A percentile compares a stretch with the other conserved stretches of the same genome.
Evolutionary conservation across 1,140 invertebrate species (phyloP).

Genomic region (Conus ventricosus): DNA sequence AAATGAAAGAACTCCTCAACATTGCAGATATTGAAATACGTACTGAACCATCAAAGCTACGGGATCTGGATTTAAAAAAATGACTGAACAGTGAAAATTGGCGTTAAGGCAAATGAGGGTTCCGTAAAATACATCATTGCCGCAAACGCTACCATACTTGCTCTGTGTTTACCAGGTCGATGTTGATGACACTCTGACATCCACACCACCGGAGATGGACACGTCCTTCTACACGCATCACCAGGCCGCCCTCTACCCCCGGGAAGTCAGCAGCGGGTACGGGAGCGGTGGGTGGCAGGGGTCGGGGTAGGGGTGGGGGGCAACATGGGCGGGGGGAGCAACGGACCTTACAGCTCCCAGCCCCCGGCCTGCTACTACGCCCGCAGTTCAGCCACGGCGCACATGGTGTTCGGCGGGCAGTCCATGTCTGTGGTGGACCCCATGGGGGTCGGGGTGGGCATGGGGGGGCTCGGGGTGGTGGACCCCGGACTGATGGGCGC

Average conservation of each 20-base stretch:
- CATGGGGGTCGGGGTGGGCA: conserved; percentile 42
- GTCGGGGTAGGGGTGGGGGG: background rate
- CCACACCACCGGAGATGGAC: conserved; percentile 13
- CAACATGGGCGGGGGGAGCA: background rate
- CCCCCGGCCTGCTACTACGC: conserved; percentile 55
- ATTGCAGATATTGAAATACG: too few relatives aligned
- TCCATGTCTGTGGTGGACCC: conserved; percentile 69
- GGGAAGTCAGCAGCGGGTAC: conserved; percentile 9
- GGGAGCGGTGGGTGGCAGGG: too few relatives aligned
- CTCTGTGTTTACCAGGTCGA: background rate
- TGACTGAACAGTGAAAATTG: too few relatives aligned
- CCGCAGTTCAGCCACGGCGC: conserved; percentile 8
- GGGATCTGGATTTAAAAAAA: too few relatives aligned
- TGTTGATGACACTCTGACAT: background rate
- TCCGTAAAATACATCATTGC: too few relatives aligned
- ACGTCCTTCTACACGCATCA: conserved; percentile 43
- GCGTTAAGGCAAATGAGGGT: too few relatives aligned
- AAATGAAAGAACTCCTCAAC: too few relatives aligned
- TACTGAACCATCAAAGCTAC: too few relatives aligned
- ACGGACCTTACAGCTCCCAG: conserved; percentile 21
- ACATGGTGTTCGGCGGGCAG: conserved; percentile 63
- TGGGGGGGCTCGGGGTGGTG: conserved; percentile 14
- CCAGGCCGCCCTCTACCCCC: conserved; percentile 35
- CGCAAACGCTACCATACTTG: too few relatives aligned
- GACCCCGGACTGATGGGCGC: conserved; percentile 17